Base-by-base conservation (phyloP, 2,888 invertebrate species). In the Chrysolina americana region DNA sequence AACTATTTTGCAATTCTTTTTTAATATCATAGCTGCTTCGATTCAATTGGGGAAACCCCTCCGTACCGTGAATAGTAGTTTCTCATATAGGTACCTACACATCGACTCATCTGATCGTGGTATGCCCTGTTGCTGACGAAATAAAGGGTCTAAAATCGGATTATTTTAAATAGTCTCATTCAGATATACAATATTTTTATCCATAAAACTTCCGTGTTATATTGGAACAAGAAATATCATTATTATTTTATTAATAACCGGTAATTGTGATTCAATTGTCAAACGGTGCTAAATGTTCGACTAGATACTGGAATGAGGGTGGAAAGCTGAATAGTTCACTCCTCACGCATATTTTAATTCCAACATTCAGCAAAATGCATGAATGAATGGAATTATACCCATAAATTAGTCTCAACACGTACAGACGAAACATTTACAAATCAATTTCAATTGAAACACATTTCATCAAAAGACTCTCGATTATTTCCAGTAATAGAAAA, bases 401-500 rank as follows among this genome's bases (percentile, higher is more conserved):
- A 74, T 74, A 65, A 74, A 71, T 74, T 71, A 68, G 44, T 56
- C 68, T 23, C 50, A 64, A 66, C 19, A 50, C 48, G 59, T 71
- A 48, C 41, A 41, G 53, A 74, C 53, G 53, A 64, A 59, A 71
- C 68, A 68, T 68, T 70, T 56, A 71, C 70, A 59, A 71, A 71
- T 74, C 66, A 66, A 68, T 47, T 68, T 63, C 68, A 68, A 74
- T 71, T 71, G 69, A 68, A 74, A 74, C 68, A 68, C 63, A 74
- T 71, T 62, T 66, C 23, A 53, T 72, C 73, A 74, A 76, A 73
- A 65, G 76, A 68, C 53, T 47, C 70, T 59, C 75, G 65, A 76
- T 76, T 73, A 76, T 73, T 68, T 74, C 65, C 73, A 63, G 65
- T 76, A 71, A 76, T 71, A 76, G 68, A 74, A 71, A 73, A 73